Evolutionary conservation across 2,797 vertebrate species (phyloP).

Genomic region (Rhabdomys pumilio): DNA sequence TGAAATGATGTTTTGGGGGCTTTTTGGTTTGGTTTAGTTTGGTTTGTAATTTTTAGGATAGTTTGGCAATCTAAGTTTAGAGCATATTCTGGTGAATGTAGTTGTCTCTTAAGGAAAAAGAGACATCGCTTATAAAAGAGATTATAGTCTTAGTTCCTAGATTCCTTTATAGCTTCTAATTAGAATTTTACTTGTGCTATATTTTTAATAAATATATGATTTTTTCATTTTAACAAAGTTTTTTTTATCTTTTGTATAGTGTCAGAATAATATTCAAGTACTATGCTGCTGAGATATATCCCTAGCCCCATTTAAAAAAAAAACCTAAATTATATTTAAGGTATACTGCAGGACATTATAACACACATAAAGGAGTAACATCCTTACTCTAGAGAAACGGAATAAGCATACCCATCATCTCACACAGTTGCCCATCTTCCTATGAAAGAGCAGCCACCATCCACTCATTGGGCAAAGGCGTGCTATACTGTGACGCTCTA

Average conservation of each 20-base stretch:
- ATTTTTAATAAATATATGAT: slow-evolving; percentile 39
- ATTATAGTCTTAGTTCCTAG: neutral
- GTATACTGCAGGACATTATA: neutral
- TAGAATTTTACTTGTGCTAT: neutral
- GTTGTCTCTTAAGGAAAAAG: slow-evolving; percentile 17
- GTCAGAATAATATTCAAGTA: neutral
- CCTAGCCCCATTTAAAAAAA: neutral
- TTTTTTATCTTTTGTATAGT: neutral
- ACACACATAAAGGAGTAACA: neutral
- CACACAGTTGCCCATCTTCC: neutral
- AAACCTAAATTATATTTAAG: neutral
- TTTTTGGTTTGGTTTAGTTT: neutral
- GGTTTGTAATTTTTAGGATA: neutral
- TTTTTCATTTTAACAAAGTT: neutral
- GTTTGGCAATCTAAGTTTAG: slow-evolving; percentile 18
- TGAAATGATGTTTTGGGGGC: neutral
- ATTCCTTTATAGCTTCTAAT: neutral
- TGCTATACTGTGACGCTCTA: neutral
- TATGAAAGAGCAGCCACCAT: neutral
- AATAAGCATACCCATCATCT: neutral
- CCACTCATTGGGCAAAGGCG: neutral
- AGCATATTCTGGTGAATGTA: slow-evolving; percentile 20
- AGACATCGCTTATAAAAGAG: neutral
- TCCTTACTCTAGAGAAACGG: neutral
- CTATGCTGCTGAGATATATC: neutral